phyloP scores from a whole-genome alignment of 1,140 invertebrate species.

The Asbolus verrucosus region DNA sequence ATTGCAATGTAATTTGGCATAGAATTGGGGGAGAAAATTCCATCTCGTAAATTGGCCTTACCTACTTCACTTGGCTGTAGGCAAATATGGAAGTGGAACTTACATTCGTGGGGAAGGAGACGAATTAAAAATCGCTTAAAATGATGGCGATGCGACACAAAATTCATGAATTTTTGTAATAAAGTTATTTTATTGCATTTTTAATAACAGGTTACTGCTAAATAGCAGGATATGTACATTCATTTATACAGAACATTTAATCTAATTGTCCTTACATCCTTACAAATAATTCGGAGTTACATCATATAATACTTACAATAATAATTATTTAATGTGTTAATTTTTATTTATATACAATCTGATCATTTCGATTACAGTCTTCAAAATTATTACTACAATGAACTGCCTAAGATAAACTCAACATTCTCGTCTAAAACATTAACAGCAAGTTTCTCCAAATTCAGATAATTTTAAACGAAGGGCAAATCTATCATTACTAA shows the following conservation, averaged over 20 bases:
- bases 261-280: conserved; percentile 17
- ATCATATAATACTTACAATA: conserved; percentile 11
- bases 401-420: not conserved
- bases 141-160: not conserved
- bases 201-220: conserved; percentile 49
- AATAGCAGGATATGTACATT: conserved; percentile 51
- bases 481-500: too few species aligned
- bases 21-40: conserved; percentile 33
- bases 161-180: conserved; percentile 19
- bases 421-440: conserved; percentile 8
- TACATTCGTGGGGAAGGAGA: not conserved
- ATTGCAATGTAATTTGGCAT: conserved; percentile 40
- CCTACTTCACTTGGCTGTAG: conserved; percentile 16
- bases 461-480: too few species aligned
- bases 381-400: not conserved
- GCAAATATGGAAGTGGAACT: conserved; percentile 6
- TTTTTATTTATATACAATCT: conserved; percentile 15
- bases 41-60: conserved; percentile 37
- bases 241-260: conserved; percentile 37
- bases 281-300: conserved; percentile 45
- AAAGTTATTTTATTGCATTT: conserved; percentile 43
- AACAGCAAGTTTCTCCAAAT: conserved; percentile 1
- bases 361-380: conserved; percentile 31
- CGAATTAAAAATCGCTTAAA: conserved; percentile 10
- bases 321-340: too few species aligned